These are phyloP conservation scores for Hofmannophila pseudospretella DNA, from an alignment of 2,888 invertebrate species.

Conservation along the genomic window DNA sequence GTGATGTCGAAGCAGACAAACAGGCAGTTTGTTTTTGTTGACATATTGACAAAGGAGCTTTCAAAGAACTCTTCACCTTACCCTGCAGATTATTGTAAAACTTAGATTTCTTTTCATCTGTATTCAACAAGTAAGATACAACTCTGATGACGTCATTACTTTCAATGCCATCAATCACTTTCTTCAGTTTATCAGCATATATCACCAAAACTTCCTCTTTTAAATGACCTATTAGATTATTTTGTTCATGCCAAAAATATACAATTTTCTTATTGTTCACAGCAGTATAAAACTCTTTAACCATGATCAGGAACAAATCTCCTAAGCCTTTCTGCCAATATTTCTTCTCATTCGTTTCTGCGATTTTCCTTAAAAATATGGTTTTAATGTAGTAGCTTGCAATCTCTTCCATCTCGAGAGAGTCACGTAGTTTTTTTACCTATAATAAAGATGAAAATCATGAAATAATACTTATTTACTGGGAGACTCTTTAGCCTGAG, in stretches of 20 bases:
- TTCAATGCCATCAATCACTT: not conserved
- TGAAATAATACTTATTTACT: no score
- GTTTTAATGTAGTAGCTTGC: conserved; percentile 80
- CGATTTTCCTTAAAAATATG: conserved; percentile 63
- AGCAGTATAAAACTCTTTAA: conserved; percentile 43
- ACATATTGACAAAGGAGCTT: not conserved
- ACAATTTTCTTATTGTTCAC: conserved; percentile 41
- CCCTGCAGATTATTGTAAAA: not conserved
- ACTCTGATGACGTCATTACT: not conserved
- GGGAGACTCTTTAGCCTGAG: no score
- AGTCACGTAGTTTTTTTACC: conserved; percentile 73
- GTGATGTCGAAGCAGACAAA: no score
- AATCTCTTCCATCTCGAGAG: conserved; percentile 52
- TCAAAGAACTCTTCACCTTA: no score
- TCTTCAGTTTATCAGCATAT: not conserved
- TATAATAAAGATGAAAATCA: no score
- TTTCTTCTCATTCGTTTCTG: conserved; percentile 34
- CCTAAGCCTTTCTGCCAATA: conserved; percentile 54
- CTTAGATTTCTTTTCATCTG: not conserved
- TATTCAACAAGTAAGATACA: not conserved
- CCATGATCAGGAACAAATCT: conserved; percentile 46
- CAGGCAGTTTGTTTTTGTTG: no score
- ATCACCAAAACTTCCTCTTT: not conserved
- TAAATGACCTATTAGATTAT: not conserved
- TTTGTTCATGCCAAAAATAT: conserved; percentile 22